Base-by-base conservation (phyloP, 2,797 vertebrate species). In the Micromesistius poutassou region DNA sequence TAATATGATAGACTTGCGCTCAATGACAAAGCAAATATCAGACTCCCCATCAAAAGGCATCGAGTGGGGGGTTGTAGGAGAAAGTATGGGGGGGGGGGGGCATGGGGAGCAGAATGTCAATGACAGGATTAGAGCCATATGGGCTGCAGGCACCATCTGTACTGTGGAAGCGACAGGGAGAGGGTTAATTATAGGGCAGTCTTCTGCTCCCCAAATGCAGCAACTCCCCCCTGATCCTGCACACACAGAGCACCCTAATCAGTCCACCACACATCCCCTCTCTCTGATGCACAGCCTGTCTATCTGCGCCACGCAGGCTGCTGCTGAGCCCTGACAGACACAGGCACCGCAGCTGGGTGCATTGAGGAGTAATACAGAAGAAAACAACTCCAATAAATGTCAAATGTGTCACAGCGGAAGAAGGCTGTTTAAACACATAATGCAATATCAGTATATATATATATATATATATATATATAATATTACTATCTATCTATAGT, bases 41-140 rank as follows among this genome's bases (percentile, higher is more conserved):
- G 83, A 76, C 88, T 89, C 86, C 87, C 81, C 77, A 85, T 83
- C 82, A 89, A n/a, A 55, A 55, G 74, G 80, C 84, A 84, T 93
- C 86, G 80, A 82, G 84, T 77, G 85, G 87, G 87, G 89, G 82
- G 77, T 77, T 82, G 80, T 73, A 79, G 75, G 84, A 42, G 74
- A 83, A 78, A 80, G 86, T 10, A 28, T 70, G 74, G 19, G 74
- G 40, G 66, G 28, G 50, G 68, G 31, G 77, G 74, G 75, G 87
- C 81, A 86, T 84, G 36, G 87, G 86, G 90, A 94, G 85, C 89
- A 93, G 93, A 94, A 95, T 94, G 93, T 93, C 94, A 95, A 93
- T 94, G 93, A 94, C 90, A 90, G 94, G 94, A 95, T 95, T 95
- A 95, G 91, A 92, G 92, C 94, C 94, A 95, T 95, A 95, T 95